These are phyloP conservation scores for Synergus laeviventris DNA, from an alignment of 2,888 invertebrate genomes.

Conservation along the genomic window DNA sequence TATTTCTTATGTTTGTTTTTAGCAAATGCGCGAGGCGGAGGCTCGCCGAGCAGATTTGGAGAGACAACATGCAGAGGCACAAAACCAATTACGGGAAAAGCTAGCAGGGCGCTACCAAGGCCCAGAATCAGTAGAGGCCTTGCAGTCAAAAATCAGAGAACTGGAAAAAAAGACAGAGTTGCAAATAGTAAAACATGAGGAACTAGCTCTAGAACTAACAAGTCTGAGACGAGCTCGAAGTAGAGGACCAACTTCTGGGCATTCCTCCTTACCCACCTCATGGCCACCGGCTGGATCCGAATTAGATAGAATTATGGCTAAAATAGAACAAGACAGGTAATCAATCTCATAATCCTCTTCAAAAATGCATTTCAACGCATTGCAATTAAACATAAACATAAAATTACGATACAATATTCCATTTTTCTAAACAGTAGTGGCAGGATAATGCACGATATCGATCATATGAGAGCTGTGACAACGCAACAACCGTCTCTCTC, in stretches of 20 bases:
- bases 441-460: conserved; percentile 92
- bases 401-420: no score
- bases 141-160: conserved; percentile 91
- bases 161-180: conserved; percentile 92
- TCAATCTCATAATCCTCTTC: background rate
- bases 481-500: conserved; percentile 71
- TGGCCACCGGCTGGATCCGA: conserved; percentile 81
- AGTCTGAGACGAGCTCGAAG: conserved; percentile 81
- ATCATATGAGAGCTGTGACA: conserved; percentile 85
- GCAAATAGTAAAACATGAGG: conserved; percentile 86
- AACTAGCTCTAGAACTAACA: conserved; percentile 91
- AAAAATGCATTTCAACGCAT: background rate
- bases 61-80: conserved; percentile 86
- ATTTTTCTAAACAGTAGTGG: conserved; percentile 53
- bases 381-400: no score
- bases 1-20: conserved; percentile 6
- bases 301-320: conserved; percentile 96
- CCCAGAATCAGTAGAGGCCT: conserved; percentile 82
- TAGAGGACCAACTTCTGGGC: conserved; percentile 73
- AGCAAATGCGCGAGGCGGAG: conserved; percentile 89
- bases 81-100: conserved; percentile 81
- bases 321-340: conserved; percentile 87
- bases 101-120: conserved; percentile 78
- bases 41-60: conserved; percentile 86
- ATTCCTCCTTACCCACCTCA: conserved; percentile 75